phyloP scores from a whole-genome alignment of 2,797 vertebrate species.

The Lacerta bilineata region DNA sequence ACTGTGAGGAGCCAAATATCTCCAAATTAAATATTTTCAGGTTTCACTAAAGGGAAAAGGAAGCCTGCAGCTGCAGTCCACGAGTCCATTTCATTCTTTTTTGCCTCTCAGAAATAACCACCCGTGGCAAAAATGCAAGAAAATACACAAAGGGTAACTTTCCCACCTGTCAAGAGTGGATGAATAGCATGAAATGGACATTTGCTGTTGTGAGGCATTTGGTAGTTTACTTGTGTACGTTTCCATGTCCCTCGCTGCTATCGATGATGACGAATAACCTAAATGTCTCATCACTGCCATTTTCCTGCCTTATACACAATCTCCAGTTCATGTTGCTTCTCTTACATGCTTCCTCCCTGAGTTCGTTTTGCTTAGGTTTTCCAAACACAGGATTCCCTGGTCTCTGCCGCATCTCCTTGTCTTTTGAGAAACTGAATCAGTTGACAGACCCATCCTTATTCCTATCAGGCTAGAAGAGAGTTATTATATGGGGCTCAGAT shows the following conservation, averaged over 20 bases:
- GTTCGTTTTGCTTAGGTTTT: neutral
- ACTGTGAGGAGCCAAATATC: constrained; percentile 12
- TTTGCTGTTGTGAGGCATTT: constrained; percentile 24
- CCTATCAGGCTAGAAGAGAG: too few species aligned
- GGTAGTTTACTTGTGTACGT: neutral
- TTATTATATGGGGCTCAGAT: too few species aligned
- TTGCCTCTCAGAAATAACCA: constrained; percentile 38
- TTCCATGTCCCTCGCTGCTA: neutral
- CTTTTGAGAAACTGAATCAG: too few species aligned
- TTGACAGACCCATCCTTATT: too few species aligned
- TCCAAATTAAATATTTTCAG: constrained; percentile 22
- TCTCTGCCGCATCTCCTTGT: too few species aligned
- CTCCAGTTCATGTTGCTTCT: neutral
- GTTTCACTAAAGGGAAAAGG: constrained; percentile 32
- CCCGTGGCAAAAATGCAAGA: constrained; percentile 27
- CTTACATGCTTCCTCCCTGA: neutral
- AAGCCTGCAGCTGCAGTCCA: neutral
- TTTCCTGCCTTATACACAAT: neutral
- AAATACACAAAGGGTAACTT: constrained; percentile 31
- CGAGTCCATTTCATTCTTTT: constrained; percentile 31
- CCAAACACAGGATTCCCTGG: too few species aligned
- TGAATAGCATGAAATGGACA: constrained; percentile 41
- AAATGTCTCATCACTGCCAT: neutral
- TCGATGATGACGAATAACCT: constrained; percentile 30
- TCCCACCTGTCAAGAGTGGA: constrained; percentile 43